Base-by-base conservation (phyloP, 2,888 invertebrate species). In the Hirudinaria manillensis region DNA sequence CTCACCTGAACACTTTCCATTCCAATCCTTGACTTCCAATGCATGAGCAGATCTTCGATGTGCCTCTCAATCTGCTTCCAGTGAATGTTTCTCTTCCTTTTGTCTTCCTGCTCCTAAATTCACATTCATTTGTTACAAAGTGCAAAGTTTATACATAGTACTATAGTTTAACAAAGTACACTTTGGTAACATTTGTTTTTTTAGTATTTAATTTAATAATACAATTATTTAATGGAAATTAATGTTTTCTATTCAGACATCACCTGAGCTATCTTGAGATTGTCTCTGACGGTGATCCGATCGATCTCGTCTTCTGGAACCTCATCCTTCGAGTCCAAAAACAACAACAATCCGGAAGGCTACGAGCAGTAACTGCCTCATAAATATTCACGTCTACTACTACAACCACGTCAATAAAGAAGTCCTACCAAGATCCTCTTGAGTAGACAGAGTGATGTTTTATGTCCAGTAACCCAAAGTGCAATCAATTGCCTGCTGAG, bases 381-480 rank as follows among this genome's bases (percentile, higher is more conserved):
- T 61, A 61, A 61, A 29, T 10, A 6, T 16, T 7, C 2, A 16
- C 21, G 24, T 21, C 24, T 29, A n/a, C n/a, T n/a, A n/a, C n/a
- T n/a, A n/a, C n/a, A 16, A 61, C 61, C 7, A 16, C 24, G n/a
- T 61, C 13, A 27, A n/a, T 27, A 61, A 61, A 7, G 24, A 61
- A 19, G 24, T 83, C 86, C 87, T 86, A 95, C 94, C 90, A 97
- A 90, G 80, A 95, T 92, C 83, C 96, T 87, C 79, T 89, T 89
- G 51, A 98, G 88, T 68, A 98, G 87, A 34, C 91, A 91, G 89
- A 92, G 91, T 3, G 96, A 95, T 21, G 92, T 92, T 38, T 92
- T 91, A 87, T 97, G 95, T 74, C 93, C 95, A 0, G 94, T 94
- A 16, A 96, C 90, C 99, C 99, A 99, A 53, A 99, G 88, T 3